Evolutionary conservation across 64 coral and sea anemone species (phyloP), one percentile per base, ranked within the genome.

Genomic region (Astreopora myriophthalma): DNA sequence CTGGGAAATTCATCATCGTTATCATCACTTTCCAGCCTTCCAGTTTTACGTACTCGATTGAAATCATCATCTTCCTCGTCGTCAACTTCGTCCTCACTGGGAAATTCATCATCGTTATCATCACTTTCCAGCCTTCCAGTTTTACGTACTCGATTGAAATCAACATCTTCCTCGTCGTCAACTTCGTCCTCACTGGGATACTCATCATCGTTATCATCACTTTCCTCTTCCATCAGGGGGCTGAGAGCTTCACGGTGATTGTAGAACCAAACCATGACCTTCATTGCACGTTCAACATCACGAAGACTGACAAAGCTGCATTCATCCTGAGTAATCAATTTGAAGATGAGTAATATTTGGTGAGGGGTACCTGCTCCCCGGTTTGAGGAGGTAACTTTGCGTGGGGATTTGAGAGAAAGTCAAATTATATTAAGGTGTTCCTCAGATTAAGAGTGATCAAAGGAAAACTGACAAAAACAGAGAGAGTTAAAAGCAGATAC

Each of bases 301-400:
- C 90, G 90, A 85, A 92, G 82, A 52, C 90, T 92, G 8, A 92
- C 90, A 34, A 92, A 92, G 72, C 91, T 93, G 27, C 91, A 93
- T 16, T 93, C 91, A 55, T 93, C 83, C 91, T 93, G 32, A 46
- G 13, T 48, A 90, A 23, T 28, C 22, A 31, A 65, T 6, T 13
- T 46, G 0, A 49, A 1, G 48, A 19, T 28, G n/a, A 46, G 3
- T 26, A 36, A 1, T 7, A 11, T 37, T 35, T 73, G 6, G 16
- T 7, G 11, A 35, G 5, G 70, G 19, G 32, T 6, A 33, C 12
- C 31, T 10, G 16, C 12, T 30, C 49, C 49, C 13, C 17, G 10
- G 3, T 55, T 55, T 55, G 0, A 55, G 17, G 49, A 16, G 49
- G 49, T 0, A 9, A 55, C 49, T 55, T 55, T 6, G 49, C n/a